Percentiles rank a stretch among this genome's conserved stretches.
phyloP scores from a whole-genome alignment of 1,140 invertebrate species.

The Lysiphlebus fabarum region DNA sequence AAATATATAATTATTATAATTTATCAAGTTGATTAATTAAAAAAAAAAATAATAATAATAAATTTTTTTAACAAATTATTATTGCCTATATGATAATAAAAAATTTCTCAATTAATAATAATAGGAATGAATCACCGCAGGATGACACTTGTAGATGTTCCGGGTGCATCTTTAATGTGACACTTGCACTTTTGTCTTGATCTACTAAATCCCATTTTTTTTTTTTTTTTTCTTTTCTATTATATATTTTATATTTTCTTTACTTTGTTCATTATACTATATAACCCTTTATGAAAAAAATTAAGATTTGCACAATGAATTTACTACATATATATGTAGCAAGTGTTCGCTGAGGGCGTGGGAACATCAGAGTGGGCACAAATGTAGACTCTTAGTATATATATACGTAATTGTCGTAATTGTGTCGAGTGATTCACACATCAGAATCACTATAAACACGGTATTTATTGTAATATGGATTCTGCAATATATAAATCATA shows the following conservation, averaged over 20 bases:
- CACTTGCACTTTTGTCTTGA: slow-evolving; percentile 6
- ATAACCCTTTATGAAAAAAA: slow-evolving; percentile 23
- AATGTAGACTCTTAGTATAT: slow-evolving; percentile 29
- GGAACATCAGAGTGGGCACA: slow-evolving; percentile 42
- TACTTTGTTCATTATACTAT: too few relatives aligned
- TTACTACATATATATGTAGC: slow-evolving; percentile 25
- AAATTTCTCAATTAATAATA: background rate
- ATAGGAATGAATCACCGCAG: slow-evolving; percentile 25
- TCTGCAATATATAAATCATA: too few relatives aligned
- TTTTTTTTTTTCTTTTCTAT: background rate
- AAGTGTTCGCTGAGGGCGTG: slow-evolving; percentile 42
- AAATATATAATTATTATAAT: too few relatives aligned
- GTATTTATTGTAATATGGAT: too few relatives aligned
- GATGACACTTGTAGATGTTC: slow-evolving; percentile 17
- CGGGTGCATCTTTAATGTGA: slow-evolving; percentile 16
- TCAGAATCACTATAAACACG: slow-evolving; percentile 39
- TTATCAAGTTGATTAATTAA: too few relatives aligned
- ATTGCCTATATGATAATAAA: too few relatives aligned
- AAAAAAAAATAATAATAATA: too few relatives aligned
- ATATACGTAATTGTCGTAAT: slow-evolving; percentile 53
- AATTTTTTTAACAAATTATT: too few relatives aligned
- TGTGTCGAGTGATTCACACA: slow-evolving; percentile 58
- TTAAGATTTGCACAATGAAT: slow-evolving; percentile 54
- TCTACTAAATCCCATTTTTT: background rate
- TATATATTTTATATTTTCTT: too few relatives aligned